phyloP scores from a whole-genome alignment of 2,888 invertebrate genomes.

The Drosophila diplacantha region DNA sequence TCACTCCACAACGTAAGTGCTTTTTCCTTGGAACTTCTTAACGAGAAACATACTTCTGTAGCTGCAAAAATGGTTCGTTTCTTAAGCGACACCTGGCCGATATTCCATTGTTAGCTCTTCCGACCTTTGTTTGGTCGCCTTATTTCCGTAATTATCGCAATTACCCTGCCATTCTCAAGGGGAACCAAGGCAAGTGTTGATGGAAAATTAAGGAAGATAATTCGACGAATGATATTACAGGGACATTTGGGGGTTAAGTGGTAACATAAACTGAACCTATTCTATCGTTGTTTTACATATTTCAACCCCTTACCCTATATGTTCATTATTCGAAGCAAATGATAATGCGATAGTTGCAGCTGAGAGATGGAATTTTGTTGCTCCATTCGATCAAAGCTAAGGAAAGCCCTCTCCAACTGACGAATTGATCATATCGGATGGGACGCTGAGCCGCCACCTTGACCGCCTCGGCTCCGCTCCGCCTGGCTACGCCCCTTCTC shows the following conservation, averaged over 20 bases:
- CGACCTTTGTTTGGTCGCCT: conserved; percentile 4
- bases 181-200: conserved; percentile 18
- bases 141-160: conserved; percentile 33
- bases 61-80: conserved; percentile 16
- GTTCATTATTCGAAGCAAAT: no score
- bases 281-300: not conserved
- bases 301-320: not conserved
- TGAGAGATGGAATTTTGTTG: not conserved
- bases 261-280: not conserved
- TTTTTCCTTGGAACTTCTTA: not conserved
- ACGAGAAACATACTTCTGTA: not conserved
- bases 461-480: conserved; percentile 35
- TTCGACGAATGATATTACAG: not conserved
- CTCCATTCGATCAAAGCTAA: not conserved
- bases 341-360: no score
- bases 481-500: conserved; percentile 9
- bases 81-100: conserved; percentile 37
- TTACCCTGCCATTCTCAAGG: conserved; percentile 16
- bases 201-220: conserved; percentile 33
- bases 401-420: conserved; percentile 4
- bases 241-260: not conserved
- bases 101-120: conserved; percentile 37
- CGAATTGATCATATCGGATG: conserved; percentile 10
- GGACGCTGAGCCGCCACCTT: conserved; percentile 42
- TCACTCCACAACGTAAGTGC: not conserved